Evolutionary conservation across 2,113 vertebrate species (phyloP), one percentile per base, ranked within the genome.

Genomic region (Ciconia boyciana): DNA sequence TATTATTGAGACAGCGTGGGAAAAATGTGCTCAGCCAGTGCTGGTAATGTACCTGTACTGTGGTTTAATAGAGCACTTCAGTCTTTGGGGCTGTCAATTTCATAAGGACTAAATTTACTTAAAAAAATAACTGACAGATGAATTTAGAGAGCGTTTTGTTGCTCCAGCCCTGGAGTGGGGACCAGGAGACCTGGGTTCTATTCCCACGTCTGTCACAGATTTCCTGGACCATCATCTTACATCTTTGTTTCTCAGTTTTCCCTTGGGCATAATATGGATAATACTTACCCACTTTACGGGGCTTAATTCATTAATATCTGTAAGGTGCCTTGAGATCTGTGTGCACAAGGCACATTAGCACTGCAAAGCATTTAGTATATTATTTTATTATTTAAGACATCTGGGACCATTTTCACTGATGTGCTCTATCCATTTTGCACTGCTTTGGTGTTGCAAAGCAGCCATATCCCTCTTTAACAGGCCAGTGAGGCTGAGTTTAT

Each of bases 341-440:
- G 84, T 89, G 94, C 96, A 87, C 83, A 72, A 97, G 91, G 91
- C 94, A 85, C 95, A 95, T 97, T 97, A 97, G 74, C 93, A 94
- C 87, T 87, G 95, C 93, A 94, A 94, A 97, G 95, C 93, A 92
- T 97, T 97, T 96, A 95, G 96, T 96, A 80, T 94, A 97, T 97
- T 97, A 96, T 97, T 97, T 97, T 97, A 97, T 97, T 97, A 97
- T 97, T 97, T 95, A 97, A 96, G 92, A 96, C 96, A 93, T 95
- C 95, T 96, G 94, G 96, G 96, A 97, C 94, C 96, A 74, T 96
- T 96, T 97, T 88, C 89, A 94, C 86, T 94, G 94, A 96, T 95
- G 95, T 89, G 84, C 62, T 83, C 81, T 94, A 97, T 94, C 96
- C 95, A 95, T 96, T 97, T 94, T 95, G 83, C 91, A 89, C 81